Evolutionary conservation across 2,888 invertebrate genomes (phyloP).

Genomic region (Itoplectis maculator): DNA sequence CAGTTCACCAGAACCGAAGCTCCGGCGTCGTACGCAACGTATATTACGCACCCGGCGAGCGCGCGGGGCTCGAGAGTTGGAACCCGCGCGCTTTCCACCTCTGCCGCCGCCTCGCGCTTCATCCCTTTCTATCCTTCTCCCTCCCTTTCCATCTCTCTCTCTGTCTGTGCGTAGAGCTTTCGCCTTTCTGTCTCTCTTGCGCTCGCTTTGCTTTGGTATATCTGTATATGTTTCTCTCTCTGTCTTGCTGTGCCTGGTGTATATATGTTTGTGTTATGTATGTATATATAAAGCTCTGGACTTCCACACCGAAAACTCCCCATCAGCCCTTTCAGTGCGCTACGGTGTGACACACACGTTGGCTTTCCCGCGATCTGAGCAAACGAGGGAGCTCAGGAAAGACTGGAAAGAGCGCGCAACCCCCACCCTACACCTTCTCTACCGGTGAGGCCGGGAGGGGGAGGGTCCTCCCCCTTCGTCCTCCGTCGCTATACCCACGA

Average conservation of each 20-base stretch:
- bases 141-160: no score
- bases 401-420: neutral
- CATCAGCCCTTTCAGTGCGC: neutral
- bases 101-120: no score
- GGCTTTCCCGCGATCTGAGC: constrained; percentile 31
- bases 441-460: no score
- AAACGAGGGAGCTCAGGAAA: constrained; percentile 19
- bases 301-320: constrained; percentile 8
- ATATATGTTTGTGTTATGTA: no score
- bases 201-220: neutral
- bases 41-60: constrained; percentile 39
- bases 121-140: constrained; percentile 6
- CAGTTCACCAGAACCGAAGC: constrained; percentile 25
- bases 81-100: constrained; percentile 3
- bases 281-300: neutral
- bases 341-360: constrained; percentile 24
- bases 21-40: constrained; percentile 37
- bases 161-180: neutral
- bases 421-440: constrained; percentile 12
- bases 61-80: constrained; percentile 11
- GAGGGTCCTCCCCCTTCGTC: no score
- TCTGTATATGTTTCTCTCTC: constrained; percentile 14
- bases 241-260: neutral
- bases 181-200: neutral
- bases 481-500: neutral